phyloP scores from a whole-genome alignment of 2,113 vertebrate species.

The Lagopus leucura region DNA sequence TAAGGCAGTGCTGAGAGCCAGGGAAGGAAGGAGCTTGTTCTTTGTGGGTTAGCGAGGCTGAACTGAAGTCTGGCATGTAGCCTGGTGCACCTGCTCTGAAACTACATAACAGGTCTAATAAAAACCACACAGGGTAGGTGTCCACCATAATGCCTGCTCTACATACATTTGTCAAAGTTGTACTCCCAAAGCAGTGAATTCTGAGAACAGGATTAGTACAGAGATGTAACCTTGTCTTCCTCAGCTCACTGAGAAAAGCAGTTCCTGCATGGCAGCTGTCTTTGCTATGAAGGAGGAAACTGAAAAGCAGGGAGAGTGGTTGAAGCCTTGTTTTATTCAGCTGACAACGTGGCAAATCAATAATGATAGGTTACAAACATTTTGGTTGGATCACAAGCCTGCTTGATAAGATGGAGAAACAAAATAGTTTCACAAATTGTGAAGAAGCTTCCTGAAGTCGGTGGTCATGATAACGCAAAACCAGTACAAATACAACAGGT shows the following conservation, averaged over 20 bases:
- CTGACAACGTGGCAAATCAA: slow-evolving; percentile 73
- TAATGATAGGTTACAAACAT: slow-evolving; percentile 73
- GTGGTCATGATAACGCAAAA: slow-evolving; percentile 66
- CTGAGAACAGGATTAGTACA: not conserved
- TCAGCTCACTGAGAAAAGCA: not conserved
- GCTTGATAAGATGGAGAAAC: slow-evolving; percentile 74
- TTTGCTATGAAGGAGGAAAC: not conserved
- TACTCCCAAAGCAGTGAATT: not conserved
- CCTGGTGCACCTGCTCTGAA: rapidly evolving
- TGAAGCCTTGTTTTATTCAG: slow-evolving; percentile 77
- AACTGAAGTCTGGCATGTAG: not conserved
- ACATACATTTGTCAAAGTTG: not conserved
- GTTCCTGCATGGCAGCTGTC: not conserved
- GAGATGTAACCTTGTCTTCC: not conserved
- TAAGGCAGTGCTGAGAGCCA: too few relatives aligned
- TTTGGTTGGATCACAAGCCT: slow-evolving; percentile 74
- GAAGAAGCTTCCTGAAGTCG: slow-evolving; percentile 64
- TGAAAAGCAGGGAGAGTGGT: not conserved
- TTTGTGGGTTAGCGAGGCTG: not conserved
- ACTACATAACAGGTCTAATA: not conserved
- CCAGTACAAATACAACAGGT: slow-evolving; percentile 57
- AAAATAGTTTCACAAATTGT: slow-evolving; percentile 62
- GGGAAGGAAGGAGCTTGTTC: not conserved
- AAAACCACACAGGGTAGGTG: rapidly evolving
- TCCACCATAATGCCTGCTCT: rapidly evolving